Conservation (phyloP, 2,888 invertebrate species). For the Lasioglossum calceatum region DNA sequence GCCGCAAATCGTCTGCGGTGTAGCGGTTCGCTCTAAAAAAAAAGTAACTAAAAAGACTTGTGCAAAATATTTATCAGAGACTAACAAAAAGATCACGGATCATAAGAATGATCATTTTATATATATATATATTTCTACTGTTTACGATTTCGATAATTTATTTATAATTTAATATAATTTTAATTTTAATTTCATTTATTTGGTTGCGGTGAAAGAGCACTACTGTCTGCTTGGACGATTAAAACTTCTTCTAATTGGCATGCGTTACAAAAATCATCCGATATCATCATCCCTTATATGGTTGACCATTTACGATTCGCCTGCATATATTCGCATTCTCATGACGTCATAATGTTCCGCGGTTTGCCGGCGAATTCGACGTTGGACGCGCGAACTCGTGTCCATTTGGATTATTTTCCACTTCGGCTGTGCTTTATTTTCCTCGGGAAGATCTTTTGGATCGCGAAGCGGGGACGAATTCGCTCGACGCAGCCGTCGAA, state of each 20-base stretch:
- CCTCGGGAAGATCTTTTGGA: neutral
- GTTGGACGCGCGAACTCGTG: constrained; percentile 54
- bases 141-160: constrained; percentile 19
- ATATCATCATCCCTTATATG: constrained; percentile 69
- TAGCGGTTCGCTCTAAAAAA: constrained; percentile 72
- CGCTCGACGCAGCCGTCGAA: constrained; percentile 74
- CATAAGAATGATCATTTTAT: constrained; percentile 64
- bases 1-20: constrained; percentile 76
- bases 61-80: constrained; percentile 84
- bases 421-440: no score
- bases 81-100: constrained; percentile 79
- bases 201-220: constrained; percentile 84
- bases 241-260: constrained; percentile 84
- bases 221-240: constrained; percentile 83
- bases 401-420: neutral
- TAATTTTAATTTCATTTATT: constrained; percentile 69
- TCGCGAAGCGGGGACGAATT: constrained; percentile 50
- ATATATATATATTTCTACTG: constrained; percentile 45
- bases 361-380: constrained; percentile 53
- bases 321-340: constrained; percentile 77
- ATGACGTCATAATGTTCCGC: constrained; percentile 73
- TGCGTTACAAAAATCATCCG: constrained; percentile 79
- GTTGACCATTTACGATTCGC: constrained; percentile 76
- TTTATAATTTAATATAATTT: constrained; percentile 37
- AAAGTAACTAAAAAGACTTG: constrained; percentile 79